Conservation (phyloP, 1,140 invertebrate species). For the Tenebrio molitor region DNA sequence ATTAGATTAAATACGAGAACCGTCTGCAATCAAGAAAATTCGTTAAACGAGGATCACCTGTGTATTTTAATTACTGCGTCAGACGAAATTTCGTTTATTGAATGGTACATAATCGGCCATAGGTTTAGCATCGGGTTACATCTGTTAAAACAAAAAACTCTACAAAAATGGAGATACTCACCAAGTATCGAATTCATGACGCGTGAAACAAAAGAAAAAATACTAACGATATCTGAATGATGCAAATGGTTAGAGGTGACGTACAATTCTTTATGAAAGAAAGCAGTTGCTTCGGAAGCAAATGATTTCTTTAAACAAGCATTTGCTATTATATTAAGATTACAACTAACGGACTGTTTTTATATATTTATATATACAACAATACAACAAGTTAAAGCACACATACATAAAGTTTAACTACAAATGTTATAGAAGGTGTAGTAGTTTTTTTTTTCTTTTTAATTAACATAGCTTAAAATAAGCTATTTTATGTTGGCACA, state of each 20-base stretch:
- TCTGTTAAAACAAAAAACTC: constrained; percentile 1
- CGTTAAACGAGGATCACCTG: no score
- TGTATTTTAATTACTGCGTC: constrained; percentile 11
- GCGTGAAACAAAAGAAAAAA: constrained; percentile 68
- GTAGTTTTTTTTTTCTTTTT: neutral
- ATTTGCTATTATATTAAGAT: constrained; percentile 27
- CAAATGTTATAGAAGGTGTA: constrained; percentile 42
- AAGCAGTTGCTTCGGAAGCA: constrained; percentile 17
- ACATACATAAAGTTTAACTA: constrained; percentile 46
- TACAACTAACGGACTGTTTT: constrained; percentile 41
- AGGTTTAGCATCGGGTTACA: neutral
- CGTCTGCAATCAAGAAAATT: no score
- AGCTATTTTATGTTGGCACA: constrained; percentile 53
- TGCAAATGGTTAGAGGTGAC: constrained; percentile 46
- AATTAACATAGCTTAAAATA: constrained; percentile 40
- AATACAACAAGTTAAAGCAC: constrained; percentile 47
- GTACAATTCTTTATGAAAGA: constrained; percentile 39
- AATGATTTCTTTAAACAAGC: constrained; percentile 35
- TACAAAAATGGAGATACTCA: constrained; percentile 63
- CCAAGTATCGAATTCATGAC: constrained; percentile 67
- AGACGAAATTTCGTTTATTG: constrained; percentile 22
- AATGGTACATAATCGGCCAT: neutral
- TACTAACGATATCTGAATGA: constrained; percentile 43
- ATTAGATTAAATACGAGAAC: no score
- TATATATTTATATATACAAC: constrained; percentile 45